Evolutionary conservation across 2,113 vertebrate genomes (phyloP).

Genomic region (Planiliza haematocheilus): DNA sequence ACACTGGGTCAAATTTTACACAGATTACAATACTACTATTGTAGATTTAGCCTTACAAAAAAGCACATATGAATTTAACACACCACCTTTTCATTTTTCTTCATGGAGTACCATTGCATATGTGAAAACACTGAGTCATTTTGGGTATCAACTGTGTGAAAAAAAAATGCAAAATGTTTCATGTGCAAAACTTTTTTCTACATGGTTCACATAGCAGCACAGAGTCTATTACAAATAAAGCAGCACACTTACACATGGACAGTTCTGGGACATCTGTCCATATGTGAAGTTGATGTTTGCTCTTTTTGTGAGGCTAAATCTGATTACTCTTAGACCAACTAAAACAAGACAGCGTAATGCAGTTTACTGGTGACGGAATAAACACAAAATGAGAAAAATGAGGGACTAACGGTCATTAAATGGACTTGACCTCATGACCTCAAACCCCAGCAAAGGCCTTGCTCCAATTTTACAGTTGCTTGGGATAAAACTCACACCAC

Average conservation of each 20-base stretch:
- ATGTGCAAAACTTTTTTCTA: neutral
- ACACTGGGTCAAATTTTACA: no score
- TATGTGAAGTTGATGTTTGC: neutral
- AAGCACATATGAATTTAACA: neutral
- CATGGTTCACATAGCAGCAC: neutral
- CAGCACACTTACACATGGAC: neutral
- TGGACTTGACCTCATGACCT: neutral
- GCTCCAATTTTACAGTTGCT: conserved; percentile 9
- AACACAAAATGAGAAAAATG: neutral
- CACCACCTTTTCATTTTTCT: no score
- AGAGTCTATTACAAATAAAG: neutral
- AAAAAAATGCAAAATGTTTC: neutral
- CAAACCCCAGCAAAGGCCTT: neutral
- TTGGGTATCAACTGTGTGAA: neutral
- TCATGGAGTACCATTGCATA: neutral
- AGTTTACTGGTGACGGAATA: neutral
- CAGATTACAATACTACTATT: neutral
- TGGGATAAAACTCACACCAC: conserved; percentile 41
- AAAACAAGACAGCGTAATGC: neutral
- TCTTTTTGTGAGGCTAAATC: conserved; percentile 3
- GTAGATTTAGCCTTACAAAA: neutral
- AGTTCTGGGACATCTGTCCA: neutral
- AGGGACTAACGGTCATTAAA: neutral
- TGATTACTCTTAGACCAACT: neutral
- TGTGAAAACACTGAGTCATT: neutral